Conservation (phyloP, 2,888 invertebrate species). For the Byasa hedistus region DNA sequence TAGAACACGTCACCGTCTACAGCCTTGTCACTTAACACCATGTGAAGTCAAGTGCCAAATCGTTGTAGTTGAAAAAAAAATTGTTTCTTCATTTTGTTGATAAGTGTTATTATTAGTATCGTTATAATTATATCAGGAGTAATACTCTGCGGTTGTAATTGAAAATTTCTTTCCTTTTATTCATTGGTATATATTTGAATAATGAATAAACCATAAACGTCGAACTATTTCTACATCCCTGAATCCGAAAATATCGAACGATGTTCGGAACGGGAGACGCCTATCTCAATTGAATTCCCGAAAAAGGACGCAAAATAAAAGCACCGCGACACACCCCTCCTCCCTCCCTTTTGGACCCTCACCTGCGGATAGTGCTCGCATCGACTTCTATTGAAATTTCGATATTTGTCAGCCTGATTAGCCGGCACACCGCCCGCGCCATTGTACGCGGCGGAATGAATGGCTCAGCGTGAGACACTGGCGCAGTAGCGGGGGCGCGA, state of each 20-base stretch:
- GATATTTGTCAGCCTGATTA: constrained; percentile 78
- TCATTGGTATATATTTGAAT: constrained; percentile 6
- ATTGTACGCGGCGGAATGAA: constrained; percentile 56
- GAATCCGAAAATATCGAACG: constrained; percentile 67
- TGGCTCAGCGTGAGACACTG: constrained; percentile 66
- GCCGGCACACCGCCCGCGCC: constrained; percentile 56
- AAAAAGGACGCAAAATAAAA: constrained; percentile 74
- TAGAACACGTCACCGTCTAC: too few species aligned
- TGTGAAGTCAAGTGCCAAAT: too few species aligned
- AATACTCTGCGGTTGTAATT: neutral
- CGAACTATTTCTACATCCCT: constrained; percentile 51
- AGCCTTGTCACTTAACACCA: too few species aligned
- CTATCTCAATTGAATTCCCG: constrained; percentile 77
- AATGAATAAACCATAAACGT: constrained; percentile 7
- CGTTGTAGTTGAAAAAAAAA: too few species aligned
- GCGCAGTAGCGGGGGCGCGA: constrained; percentile 49
- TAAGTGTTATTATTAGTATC: neutral
- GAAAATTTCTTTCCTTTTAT: neutral
- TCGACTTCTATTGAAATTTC: constrained; percentile 65
- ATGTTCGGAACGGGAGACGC: constrained; percentile 66
- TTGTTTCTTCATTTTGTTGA: too few species aligned
- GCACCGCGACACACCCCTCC: constrained; percentile 47
- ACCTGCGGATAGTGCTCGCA: constrained; percentile 62
- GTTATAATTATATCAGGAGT: neutral
- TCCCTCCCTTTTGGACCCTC: constrained; percentile 49